These are phyloP conservation scores for Parauchenoglanis punctatus DNA, from an alignment of 2,797 vertebrate genomes.

Conservation along the genomic window DNA sequence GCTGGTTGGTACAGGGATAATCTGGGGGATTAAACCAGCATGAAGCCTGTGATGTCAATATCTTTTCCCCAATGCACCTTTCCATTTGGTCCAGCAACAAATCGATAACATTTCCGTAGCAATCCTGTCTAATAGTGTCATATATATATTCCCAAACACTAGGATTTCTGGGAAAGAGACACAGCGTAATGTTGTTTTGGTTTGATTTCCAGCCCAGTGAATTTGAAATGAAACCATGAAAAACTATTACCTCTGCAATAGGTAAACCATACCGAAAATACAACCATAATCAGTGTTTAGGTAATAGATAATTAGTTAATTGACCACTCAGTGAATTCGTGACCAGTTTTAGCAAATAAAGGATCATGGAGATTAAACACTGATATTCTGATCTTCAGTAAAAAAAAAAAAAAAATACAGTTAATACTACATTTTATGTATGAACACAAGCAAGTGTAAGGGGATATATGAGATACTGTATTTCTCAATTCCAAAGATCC, in stretches of 20 bases:
- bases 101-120: background rate
- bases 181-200: background rate
- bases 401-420: background rate
- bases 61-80: conserved; percentile 50
- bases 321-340: background rate
- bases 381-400: background rate
- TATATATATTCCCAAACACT: background rate
- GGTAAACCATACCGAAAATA: background rate
- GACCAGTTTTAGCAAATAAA: background rate
- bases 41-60: conserved; percentile 73
- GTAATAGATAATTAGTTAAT: background rate
- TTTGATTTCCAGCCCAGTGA: background rate
- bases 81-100: conserved; percentile 54
- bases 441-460: background rate
- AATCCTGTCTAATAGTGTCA: background rate
- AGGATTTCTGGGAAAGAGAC: background rate
- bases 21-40: conserved; percentile 72
- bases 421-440: background rate
- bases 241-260: background rate
- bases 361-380: background rate
- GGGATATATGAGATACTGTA: background rate
- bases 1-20: conserved; percentile 69
- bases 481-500: background rate
- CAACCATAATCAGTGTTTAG: background rate
- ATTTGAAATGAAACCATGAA: background rate